Evolutionary conservation across 2,888 invertebrate species (phyloP), one percentile per base, ranked within the genome.

Genomic region (Diloba caeruleocephala): DNA sequence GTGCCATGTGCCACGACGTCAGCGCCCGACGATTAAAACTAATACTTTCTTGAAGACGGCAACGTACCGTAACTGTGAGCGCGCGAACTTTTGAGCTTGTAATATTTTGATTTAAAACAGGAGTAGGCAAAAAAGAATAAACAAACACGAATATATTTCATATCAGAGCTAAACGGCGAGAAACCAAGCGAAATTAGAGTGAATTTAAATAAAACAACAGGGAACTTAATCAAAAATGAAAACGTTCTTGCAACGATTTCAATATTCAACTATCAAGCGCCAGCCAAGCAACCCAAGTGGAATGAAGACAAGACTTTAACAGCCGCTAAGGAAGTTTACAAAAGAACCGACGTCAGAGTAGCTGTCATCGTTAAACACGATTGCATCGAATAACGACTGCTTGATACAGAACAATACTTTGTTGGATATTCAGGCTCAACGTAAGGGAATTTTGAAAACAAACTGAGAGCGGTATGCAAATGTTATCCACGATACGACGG

Each of bases 401-500:
- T 52, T 41, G 55, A 32, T 56, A 63, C 57, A 49, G 34, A 64
- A 64, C 56, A 59, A 59, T 51, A 63, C 52, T 44, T 63, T 48
- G 63, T 48, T 33, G 52, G 58, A 33, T 63, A 55, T 64, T 61
- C 56, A 54, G 65, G 38, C 43, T 48, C 54, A 51, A 44, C 44
- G 39, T 13, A 52, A 69, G 64, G 72, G 72, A 74, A 71, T 79
- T 76, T 73, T 76, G 76, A 77, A 82, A 85, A 86, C 81, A 83
- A 82, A 82, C 78, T 73, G 69, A 53, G 66, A 79, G 76, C 81
- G 76, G 75, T 81, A 87, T 84, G 85, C 82, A 87, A 87, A 88
- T 87, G 60, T 57, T 62, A 70, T 67, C 62, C 70, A 74, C 33
- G 41, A 36, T 37, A 64, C 57, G 52, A 63, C 68, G 53, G 59